Conservation (phyloP, 2,888 invertebrate genomes). For the Terebella lapidaria region DNA sequence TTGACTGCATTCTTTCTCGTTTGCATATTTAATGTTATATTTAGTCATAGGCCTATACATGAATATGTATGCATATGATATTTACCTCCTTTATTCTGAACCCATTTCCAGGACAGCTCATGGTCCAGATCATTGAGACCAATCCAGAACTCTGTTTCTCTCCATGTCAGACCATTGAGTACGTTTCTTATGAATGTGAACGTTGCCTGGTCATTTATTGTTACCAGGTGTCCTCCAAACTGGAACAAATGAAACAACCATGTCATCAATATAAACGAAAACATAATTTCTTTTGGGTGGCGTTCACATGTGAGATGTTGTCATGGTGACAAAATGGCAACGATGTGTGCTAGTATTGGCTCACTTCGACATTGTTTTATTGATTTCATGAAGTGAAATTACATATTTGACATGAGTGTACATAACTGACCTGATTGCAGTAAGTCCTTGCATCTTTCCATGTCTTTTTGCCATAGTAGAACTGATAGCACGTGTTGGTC, state of each 20-base stretch:
- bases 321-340: too few species aligned
- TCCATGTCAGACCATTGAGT: constrained; percentile 21
- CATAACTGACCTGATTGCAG: not conserved
- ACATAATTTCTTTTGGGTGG: too few species aligned
- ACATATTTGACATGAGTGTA: too few species aligned
- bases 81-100: constrained; percentile 6
- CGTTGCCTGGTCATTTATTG: not conserved
- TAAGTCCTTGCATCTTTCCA: not conserved
- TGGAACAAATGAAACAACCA: not conserved
- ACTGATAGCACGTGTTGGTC: not conserved
- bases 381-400: too few species aligned
- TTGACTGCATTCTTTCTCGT: too few species aligned
- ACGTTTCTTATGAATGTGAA: not conserved
- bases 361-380: too few species aligned
- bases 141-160: constrained; percentile 40
- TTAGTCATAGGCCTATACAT: too few species aligned
- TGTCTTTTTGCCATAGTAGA: not conserved
- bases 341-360: too few species aligned
- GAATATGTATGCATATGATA: too few species aligned
- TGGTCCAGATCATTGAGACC: constrained; percentile 37
- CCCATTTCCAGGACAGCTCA: constrained; percentile 38
- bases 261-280: too few species aligned
- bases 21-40: too few species aligned
- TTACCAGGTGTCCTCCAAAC: not conserved
- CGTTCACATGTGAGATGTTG: too few species aligned